A percentile compares a stretch with the other conserved stretches of the same genome.
These are phyloP conservation scores for Thelaira solivaga DNA, from an alignment of 2,888 invertebrate species.

Conservation along the genomic window DNA sequence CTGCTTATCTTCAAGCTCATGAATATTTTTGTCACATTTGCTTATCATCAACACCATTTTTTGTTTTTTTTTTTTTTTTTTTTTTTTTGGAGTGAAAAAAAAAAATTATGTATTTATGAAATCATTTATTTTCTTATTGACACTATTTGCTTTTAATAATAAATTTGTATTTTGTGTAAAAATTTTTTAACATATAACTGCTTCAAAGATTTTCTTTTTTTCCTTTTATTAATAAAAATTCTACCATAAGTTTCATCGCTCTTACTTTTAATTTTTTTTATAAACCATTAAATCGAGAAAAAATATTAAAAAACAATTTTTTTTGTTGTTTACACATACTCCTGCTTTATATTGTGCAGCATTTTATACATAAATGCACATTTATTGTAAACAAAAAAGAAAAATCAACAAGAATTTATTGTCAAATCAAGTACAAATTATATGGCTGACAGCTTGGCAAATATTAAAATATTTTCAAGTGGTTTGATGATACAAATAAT, in stretches of 20 bases:
- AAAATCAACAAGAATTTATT: slow-evolving; percentile 31
- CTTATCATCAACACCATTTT: slow-evolving; percentile 49
- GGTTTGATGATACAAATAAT: slow-evolving; percentile 43
- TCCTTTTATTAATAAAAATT: no score
- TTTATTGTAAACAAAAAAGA: background rate
- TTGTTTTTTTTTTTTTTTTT: background rate
- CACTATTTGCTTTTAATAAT: no score
- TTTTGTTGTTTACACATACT: background rate
- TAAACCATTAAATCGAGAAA: no score
- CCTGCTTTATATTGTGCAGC: background rate
- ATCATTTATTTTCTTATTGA: background rate
- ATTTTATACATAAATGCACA: background rate
- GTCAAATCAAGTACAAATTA: slow-evolving; percentile 54
- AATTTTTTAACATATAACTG: no score
- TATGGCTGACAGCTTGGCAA: slow-evolving; percentile 56
- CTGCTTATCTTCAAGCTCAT: slow-evolving; percentile 53
- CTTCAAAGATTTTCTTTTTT: no score
- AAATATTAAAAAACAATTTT: no score
- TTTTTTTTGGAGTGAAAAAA: background rate
- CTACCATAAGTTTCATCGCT: no score
- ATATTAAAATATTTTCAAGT: slow-evolving; percentile 50
- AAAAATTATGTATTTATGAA: background rate
- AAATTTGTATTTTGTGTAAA: no score
- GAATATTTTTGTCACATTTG: slow-evolving; percentile 58
- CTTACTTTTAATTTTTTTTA: no score